phyloP scores from a whole-genome alignment of 2,113 vertebrate species.

The Crypturellus undulatus region DNA sequence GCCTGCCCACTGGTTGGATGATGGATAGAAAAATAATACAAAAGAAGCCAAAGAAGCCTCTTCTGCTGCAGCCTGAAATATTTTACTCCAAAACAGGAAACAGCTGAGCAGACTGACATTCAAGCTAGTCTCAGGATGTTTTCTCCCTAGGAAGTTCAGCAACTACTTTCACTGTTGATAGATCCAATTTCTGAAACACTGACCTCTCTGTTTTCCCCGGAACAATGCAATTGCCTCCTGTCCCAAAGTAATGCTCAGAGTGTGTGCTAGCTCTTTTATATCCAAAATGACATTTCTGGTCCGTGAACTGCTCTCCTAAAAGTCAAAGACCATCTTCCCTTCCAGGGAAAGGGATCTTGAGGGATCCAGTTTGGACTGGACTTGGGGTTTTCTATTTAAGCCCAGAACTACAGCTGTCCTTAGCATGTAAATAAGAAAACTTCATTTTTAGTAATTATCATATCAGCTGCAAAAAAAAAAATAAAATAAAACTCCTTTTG shows the following conservation, averaged over 20 bases:
- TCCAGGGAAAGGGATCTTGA: background rate
- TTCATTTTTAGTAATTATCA: background rate
- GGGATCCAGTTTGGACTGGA: background rate
- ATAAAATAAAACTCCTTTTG: background rate
- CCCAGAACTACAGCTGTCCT: too few relatives aligned
- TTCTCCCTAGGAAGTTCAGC: conserved; percentile 47
- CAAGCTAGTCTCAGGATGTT: conserved; percentile 59
- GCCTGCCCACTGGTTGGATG: background rate
- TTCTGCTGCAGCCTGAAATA: background rate
- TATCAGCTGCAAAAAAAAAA: background rate
- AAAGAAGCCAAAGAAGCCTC: background rate
- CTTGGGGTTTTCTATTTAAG: background rate
- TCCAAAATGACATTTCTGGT: background rate
- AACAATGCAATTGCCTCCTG: background rate
- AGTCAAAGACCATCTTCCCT: background rate
- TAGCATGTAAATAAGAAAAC: background rate
- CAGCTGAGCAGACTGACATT: conserved; percentile 71
- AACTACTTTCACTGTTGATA: conserved; percentile 67
- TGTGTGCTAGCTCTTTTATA: background rate
- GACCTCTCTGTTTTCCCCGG: conserved; percentile 50
- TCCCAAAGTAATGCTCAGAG: background rate
- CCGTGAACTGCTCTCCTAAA: background rate
- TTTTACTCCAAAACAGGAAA: conserved; percentile 59
- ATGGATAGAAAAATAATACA: background rate
- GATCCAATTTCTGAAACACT: conserved; percentile 47